Evolutionary conservation across 2,797 vertebrate species (phyloP).

Genomic region (Ibycter americanus): DNA sequence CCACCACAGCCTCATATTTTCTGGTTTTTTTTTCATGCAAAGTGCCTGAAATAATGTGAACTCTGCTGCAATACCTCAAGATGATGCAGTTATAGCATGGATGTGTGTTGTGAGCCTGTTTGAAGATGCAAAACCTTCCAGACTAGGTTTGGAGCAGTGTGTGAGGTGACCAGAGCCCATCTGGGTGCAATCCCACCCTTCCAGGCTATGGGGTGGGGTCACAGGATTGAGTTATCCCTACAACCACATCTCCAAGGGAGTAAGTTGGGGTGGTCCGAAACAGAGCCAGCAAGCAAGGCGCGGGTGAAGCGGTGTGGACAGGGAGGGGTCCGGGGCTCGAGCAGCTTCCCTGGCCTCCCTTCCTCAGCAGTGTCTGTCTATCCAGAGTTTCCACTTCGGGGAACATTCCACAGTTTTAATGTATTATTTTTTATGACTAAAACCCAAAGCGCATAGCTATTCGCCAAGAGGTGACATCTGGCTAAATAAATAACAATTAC

Average conservation of each 20-base stretch:
- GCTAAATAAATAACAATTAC: slow-evolving; percentile 29
- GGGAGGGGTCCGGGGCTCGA: not conserved
- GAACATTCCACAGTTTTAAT: slow-evolving; percentile 4
- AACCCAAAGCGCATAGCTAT: not conserved
- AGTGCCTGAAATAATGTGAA: not conserved
- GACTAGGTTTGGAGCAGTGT: not conserved
- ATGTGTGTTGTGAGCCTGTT: not conserved
- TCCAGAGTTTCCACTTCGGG: slow-evolving; percentile 1
- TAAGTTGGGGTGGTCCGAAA: not conserved
- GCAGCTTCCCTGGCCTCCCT: not conserved
- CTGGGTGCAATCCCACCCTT: not conserved
- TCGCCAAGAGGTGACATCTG: slow-evolving; percentile 45
- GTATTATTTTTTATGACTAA: not conserved
- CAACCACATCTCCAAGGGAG: not conserved
- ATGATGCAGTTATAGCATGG: not conserved
- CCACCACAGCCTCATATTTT: not conserved
- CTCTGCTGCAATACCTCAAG: not conserved
- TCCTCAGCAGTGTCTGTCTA: not conserved
- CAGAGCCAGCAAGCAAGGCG: not conserved
- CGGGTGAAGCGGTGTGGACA: not conserved
- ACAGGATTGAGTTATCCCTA: not conserved
- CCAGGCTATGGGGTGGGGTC: not conserved
- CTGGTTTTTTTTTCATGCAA: not conserved
- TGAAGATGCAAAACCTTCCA: not conserved
- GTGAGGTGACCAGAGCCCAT: not conserved